Base-by-base conservation (phyloP, 2,888 invertebrate genomes). In the Chelonus formosanus region DNA sequence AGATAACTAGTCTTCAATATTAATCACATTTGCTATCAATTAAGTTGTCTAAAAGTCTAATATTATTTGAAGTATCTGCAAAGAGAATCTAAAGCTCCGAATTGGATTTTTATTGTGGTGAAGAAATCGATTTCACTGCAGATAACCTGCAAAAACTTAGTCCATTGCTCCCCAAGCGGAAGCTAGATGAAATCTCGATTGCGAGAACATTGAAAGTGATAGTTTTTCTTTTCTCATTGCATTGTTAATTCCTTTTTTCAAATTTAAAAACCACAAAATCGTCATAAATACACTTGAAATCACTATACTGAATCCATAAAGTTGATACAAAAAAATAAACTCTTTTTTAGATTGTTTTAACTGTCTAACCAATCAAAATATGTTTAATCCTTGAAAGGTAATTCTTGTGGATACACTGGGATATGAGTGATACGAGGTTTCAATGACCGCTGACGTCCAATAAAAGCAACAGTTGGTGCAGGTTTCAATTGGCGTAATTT, bases 371-470 rank as follows among this genome's bases (percentile, higher is more conserved):
- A 20, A 20, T 20, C 20, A 20, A 20, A 20, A 20, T 36, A 55
- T n/a, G n/a, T 52, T 7, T 71, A 84, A 6, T 84, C 79, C 62
- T 83, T 82, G 74, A 82, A 83, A 2, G 84, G 77, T 64, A 82
- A 81, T 53, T 79, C 75, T 44, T 82, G 77, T 0, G 86, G 85
- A 63, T 84, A 85, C 32, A 86, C 85, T 3, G 84, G 82, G 35
- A 86, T 85, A 61, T 85, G 84, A 3, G 84, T 83, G 7, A 85
- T 75, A 8, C 81, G 78, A 0, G 84, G 81, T 67, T 78, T 73
- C 2, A 73, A 70, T 3, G 75, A 74, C 7, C 71, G 68, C 1
- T 74, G 64, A 20, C 78, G 75, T 4, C 77, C 77, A 54, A 78
- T 76, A 61, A 81, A 77, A 10, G 74, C 66, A 8, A 81, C 73